Evolutionary conservation across 2,888 invertebrate genomes (phyloP).

Genomic region (Drosophila algonquin): DNA sequence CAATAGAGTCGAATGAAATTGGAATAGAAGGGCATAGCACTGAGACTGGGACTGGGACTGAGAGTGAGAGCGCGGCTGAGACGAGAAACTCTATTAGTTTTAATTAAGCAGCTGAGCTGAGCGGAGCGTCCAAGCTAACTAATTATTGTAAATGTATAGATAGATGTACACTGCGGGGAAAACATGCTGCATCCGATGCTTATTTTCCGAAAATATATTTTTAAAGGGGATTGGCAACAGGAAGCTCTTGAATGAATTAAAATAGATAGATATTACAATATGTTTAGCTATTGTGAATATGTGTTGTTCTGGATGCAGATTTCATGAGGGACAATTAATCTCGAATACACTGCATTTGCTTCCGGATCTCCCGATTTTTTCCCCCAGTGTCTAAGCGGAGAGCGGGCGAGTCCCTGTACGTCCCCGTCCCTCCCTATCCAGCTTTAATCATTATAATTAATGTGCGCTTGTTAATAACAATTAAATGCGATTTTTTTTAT

Average conservation of each 20-base stretch:
- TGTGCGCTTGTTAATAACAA: conserved; percentile 75
- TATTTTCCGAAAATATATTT: no score
- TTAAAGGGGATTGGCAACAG: not conserved
- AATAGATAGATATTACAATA: no score
- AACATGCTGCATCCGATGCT: not conserved
- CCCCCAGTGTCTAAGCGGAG: not conserved
- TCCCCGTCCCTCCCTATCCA: conserved; percentile 21
- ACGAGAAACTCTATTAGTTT: conserved; percentile 69
- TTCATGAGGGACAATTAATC: not conserved
- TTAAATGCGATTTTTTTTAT: conserved; percentile 54
- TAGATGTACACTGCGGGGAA: conserved; percentile 13
- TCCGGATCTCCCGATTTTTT: not conserved
- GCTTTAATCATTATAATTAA: conserved; percentile 72
- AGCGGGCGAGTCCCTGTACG: conserved; percentile 5
- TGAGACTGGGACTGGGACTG: not conserved
- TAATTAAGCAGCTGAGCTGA: conserved; percentile 75
- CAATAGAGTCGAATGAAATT: not conserved
- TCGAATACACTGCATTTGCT: not conserved
- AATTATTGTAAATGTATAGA: conserved; percentile 65
- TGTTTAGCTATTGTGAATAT: not conserved
- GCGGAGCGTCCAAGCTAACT: conserved; percentile 57
- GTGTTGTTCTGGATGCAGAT: not conserved
- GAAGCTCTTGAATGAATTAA: not conserved
- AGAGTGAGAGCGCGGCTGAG: conserved; percentile 13
- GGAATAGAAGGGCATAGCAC: not conserved